These are phyloP conservation scores for Mactromeris polynyma DNA, from an alignment of 2,888 invertebrate species.

Conservation along the genomic window DNA sequence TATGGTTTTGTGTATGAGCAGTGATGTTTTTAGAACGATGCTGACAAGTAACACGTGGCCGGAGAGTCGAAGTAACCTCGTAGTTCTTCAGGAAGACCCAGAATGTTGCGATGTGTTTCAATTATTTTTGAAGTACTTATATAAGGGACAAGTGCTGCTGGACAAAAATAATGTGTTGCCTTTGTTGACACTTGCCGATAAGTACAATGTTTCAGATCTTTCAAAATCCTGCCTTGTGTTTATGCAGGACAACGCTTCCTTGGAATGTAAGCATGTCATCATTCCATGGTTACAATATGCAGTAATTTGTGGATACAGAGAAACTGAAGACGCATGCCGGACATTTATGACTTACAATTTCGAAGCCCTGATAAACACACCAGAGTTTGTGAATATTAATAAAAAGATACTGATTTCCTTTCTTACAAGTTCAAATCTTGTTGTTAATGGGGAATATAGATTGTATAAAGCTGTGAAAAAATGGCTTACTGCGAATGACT, in stretches of 20 bases:
- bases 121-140: conserved; percentile 95
- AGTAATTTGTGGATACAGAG: conserved; percentile 92
- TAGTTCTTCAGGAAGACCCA: conserved; percentile 95
- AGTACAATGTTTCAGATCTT: conserved; percentile 97
- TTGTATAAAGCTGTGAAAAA: conserved; percentile 92
- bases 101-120: conserved; percentile 95
- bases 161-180: conserved; percentile 95
- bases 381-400: conserved; percentile 94
- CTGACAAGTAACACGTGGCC: conserved; percentile 97
- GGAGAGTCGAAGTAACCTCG: conserved; percentile 94
- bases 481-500: conserved; percentile 93
- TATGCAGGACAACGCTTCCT: conserved; percentile 95
- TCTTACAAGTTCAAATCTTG: conserved; percentile 94
- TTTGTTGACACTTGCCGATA: conserved; percentile 95
- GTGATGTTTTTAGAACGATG: conserved; percentile 98
- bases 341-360: conserved; percentile 94
- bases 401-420: conserved; percentile 92
- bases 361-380: conserved; percentile 92
- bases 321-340: conserved; percentile 88
- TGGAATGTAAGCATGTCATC: conserved; percentile 93
- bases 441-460: conserved; percentile 93
- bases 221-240: conserved; percentile 94
- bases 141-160: conserved; percentile 91
- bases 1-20: conserved; percentile 96
- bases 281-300: conserved; percentile 97